Conservation (phyloP, 2,797 vertebrate genomes). For the Acrocephalus scirpaceus region DNA sequence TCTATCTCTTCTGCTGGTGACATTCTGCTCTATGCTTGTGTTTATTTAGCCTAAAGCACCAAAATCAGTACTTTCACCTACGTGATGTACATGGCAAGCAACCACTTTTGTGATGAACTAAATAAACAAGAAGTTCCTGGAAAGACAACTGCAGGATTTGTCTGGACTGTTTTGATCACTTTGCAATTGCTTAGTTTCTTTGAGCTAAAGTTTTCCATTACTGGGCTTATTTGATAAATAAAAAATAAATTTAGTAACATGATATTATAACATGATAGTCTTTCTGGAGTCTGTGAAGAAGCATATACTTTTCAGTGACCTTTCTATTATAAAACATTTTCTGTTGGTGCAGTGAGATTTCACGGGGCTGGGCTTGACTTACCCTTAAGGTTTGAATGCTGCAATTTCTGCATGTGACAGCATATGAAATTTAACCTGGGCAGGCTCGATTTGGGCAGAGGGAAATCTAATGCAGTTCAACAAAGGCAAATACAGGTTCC, state of each 20-base stretch:
- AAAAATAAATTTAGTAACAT: background rate
- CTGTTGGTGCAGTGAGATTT: background rate
- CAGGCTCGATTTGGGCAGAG: rapidly evolving
- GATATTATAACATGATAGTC: background rate
- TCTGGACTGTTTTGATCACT: background rate
- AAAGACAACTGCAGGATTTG: background rate
- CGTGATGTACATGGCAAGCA: background rate
- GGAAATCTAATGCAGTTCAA: background rate
- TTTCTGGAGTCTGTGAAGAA: background rate
- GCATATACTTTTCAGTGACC: background rate
- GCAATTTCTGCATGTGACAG: background rate
- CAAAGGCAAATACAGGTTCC: background rate
- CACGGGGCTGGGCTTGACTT: background rate
- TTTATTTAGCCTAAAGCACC: background rate
- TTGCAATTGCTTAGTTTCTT: background rate
- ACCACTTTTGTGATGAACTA: background rate
- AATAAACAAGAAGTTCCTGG: background rate
- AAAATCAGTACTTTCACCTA: background rate
- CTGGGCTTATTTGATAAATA: background rate
- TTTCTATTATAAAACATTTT: background rate
- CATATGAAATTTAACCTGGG: background rate
- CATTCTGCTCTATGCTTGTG: background rate
- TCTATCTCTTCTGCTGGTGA: background rate
- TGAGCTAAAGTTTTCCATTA: background rate
- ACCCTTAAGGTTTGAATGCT: background rate